A percentile compares a stretch with the other conserved stretches of the same genome.
Conservation (phyloP, 2,797 vertebrate genomes). For the Siniperca scherzeri region DNA sequence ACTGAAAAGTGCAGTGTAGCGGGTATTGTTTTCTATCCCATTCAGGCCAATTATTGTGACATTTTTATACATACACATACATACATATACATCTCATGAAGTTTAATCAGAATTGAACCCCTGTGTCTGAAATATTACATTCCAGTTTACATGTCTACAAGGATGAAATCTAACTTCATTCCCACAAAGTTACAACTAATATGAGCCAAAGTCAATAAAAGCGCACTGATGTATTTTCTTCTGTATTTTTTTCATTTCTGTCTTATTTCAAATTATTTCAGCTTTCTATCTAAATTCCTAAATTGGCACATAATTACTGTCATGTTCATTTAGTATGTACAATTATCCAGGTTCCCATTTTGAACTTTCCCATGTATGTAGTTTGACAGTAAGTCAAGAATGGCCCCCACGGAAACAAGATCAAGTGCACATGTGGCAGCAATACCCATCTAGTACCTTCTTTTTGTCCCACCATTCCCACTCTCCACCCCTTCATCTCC, state of each 20-base stretch:
- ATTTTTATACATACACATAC: background rate
- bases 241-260: background rate
- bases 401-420: background rate
- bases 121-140: background rate
- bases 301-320: background rate
- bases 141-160: constrained; percentile 6
- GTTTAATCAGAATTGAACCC: background rate
- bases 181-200: background rate
- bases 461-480: constrained; percentile 1
- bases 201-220: constrained; percentile 11
- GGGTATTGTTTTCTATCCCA: background rate
- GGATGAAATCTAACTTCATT: background rate
- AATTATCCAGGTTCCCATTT: background rate
- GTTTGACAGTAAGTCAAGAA: constrained; percentile 12
- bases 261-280: background rate
- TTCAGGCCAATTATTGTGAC: background rate
- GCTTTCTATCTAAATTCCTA: background rate
- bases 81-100: background rate
- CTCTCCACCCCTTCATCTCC: background rate
- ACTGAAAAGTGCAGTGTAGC: background rate
- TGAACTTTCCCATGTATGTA: background rate
- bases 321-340: background rate
- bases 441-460: background rate
- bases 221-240: background rate
- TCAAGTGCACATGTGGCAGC: constrained; percentile 3